Evolutionary conservation across 2,113 vertebrate genomes (phyloP), one percentile per base, ranked within the genome.

Genomic region (Cromileptes altivelis): DNA sequence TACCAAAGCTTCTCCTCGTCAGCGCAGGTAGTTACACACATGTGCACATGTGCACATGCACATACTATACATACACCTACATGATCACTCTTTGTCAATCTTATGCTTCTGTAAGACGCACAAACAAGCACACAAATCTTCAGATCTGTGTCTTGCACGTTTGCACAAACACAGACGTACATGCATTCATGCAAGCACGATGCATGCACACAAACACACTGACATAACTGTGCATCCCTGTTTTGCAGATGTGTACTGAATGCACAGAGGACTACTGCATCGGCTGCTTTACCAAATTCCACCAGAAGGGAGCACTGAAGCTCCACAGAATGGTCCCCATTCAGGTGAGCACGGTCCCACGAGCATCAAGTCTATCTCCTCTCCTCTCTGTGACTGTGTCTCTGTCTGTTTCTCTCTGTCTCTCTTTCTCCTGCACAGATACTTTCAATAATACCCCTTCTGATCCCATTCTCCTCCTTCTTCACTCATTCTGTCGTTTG

Each of bases 271-370:
- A 97, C 90, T 96, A 97, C 89, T 97, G 96, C 81, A 90, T 96
- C 2, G 91, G 92, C 19, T 97, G 97, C 78, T 97, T 97, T 93
- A 87, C 93, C 78, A 97, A 73, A 87, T 96, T 97, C 64, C 96
- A 97, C 93, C 97, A 97, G 93, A 97, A 96, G 96, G 97, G 97
- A 94, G 96, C 97, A 96, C 94, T 97, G 40, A 97, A 96, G 88
- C 93, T 95, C 94, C 97, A 97, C 79, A 95, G 94, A 91, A 96
- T 94, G 81, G 93, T 95, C 65, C 94, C 95, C 50, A 61, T 96
- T 75, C 94, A 97, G 96, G 97, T 97, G 92, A 70, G 90, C 64
- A 14, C 57, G 15, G 47, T 85, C 70, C 27, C 61, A 62, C 42
- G 69, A 49, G 61, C 60, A 62, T 85, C 64, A 70, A 61, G 61